Base-by-base conservation (phyloP, 2,797 vertebrate genomes). In the Peromyscus aztecus region DNA sequence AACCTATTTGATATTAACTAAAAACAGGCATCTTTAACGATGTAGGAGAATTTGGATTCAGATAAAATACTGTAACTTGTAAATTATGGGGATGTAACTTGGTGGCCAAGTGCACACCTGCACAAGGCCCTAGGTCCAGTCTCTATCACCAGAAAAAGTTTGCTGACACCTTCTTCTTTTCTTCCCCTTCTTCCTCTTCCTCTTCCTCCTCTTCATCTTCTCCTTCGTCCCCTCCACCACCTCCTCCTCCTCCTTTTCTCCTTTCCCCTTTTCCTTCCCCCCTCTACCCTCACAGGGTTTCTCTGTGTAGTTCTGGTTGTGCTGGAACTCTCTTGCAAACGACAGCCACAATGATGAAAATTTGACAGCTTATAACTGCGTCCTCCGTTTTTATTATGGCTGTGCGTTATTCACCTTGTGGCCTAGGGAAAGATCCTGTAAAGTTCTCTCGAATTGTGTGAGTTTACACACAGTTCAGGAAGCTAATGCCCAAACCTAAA, bases 1-100 rank as follows among this genome's bases (percentile, higher is more conserved):
- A 13, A 69, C 49, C 23, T 67, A 17, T 37, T 40, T 8, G 6
- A 21, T 40, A 40, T 69, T 81, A 49, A 65, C 34, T 91, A 59
- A 95, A 90, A 89, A 65, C 43, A 94, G 82, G 13, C 19, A 91
- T 34, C 40, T 77, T 94, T 75, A 86, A 63, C 40, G n/a, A 80
- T 93, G 83, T 71, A 93, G 94, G 80, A 29, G 16, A 75, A 14
- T 77, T 94, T 46, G 29, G 63, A 67, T 86, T 87, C 76, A 84
- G 37, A 43, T 88, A 57, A 96, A 76, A 86, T 85, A 43, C 1
- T 76, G 2, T n/a, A 89, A 80, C 31, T 81, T 29, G 29, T 63
- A 93, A 85, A 81, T 75, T 43, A 63, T 52, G 27, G 27, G 37
- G 65, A 73, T 92, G 34, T 77, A 71, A 63, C 63, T 71, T 69